A percentile compares a stretch with the other conserved stretches of the same genome.
Evolutionary conservation across 2,888 invertebrate species (phyloP).

Genomic region (Synergus itoensis): DNA sequence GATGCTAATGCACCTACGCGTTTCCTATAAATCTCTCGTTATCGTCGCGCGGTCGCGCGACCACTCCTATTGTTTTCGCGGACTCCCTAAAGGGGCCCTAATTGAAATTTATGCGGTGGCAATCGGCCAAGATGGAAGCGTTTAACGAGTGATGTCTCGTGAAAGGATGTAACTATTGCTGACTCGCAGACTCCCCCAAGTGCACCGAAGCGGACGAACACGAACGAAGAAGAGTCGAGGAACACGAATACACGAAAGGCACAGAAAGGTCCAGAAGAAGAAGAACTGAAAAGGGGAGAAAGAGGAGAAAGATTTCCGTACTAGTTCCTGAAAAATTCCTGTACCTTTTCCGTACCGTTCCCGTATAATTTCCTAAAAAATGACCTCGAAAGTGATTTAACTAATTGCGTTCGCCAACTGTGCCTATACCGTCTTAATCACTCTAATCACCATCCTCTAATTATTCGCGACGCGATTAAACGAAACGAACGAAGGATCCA

Average conservation of each 20-base stretch:
- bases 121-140: conserved; percentile 63
- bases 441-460: conserved; percentile 71
- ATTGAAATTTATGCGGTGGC: conserved; percentile 65
- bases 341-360: too few relatives aligned
- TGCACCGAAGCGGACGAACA: conserved; percentile 37
- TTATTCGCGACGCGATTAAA: conserved; percentile 73
- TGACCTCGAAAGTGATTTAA: conserved; percentile 64
- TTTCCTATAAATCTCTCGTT: conserved; percentile 53
- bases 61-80: conserved; percentile 63
- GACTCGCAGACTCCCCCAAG: conserved; percentile 27
- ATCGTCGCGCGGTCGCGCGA: conserved; percentile 54
- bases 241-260: conserved; percentile 39
- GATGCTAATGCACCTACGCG: conserved; percentile 23
- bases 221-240: conserved; percentile 18
- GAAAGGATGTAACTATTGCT: conserved; percentile 53
- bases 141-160: conserved; percentile 61
- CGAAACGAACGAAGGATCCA: conserved; percentile 64
- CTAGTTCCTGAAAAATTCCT: too few relatives aligned
- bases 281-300: conserved; percentile 31
- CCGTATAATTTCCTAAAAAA: background rate
- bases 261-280: conserved; percentile 4
- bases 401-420: conserved; percentile 68
- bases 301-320: background rate
- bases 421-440: conserved; percentile 66
- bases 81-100: conserved; percentile 54